phyloP scores from a whole-genome alignment of 2,113 vertebrate genomes.

The Probosciger aterrimus region DNA sequence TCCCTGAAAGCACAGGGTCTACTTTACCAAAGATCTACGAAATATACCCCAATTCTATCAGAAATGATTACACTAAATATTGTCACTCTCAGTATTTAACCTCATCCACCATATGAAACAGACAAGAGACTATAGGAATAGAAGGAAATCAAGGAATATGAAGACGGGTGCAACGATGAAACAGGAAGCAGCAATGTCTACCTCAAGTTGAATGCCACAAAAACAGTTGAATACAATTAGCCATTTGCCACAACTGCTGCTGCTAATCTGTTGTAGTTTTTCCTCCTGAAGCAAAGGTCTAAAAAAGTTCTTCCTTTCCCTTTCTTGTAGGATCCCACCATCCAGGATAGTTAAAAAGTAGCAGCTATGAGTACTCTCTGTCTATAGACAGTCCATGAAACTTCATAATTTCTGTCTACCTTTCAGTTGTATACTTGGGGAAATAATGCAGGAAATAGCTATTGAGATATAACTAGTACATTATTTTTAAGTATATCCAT shows the following conservation, averaged over 20 bases:
- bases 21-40: background rate
- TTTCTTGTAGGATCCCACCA: background rate
- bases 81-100: background rate
- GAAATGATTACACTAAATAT: background rate
- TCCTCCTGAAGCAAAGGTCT: background rate
- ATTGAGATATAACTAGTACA: background rate
- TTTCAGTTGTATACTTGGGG: background rate
- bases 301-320: background rate
- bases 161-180: background rate
- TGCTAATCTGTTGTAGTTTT: background rate
- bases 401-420: background rate
- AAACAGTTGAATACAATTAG: background rate
- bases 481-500: background rate
- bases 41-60: background rate
- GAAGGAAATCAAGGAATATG: background rate
- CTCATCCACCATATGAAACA: background rate
- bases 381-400: background rate
- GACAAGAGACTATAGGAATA: background rate
- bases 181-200: rapidly evolving
- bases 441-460: background rate
- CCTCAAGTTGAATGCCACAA: background rate
- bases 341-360: background rate
- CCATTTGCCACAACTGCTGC: background rate
- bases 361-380: background rate
- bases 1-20: background rate